phyloP scores from a whole-genome alignment of 1,140 invertebrate genomes.

The Araneus ventricosus region DNA sequence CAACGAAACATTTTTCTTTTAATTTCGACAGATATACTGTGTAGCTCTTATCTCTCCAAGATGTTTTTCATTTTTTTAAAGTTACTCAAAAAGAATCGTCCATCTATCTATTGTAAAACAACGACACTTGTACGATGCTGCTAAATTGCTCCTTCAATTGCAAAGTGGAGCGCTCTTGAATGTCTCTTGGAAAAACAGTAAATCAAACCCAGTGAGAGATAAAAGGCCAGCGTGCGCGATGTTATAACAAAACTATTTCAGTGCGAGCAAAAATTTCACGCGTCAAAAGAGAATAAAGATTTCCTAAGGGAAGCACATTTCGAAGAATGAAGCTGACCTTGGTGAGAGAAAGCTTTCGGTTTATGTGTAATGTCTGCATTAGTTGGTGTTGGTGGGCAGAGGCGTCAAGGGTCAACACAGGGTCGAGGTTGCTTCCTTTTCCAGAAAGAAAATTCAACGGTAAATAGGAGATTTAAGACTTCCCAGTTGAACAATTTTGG shows the following conservation, averaged over 20 bases:
- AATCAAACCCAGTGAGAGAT: constrained; percentile 47
- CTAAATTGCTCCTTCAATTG: constrained; percentile 46
- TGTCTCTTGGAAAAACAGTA: constrained; percentile 26
- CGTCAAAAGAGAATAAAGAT: constrained; percentile 36
- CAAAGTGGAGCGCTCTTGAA: constrained; percentile 48
- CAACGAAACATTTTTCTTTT: neutral
- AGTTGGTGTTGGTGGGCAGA: constrained; percentile 37
- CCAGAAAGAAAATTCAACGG: constrained; percentile 23
- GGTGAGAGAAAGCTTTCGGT: constrained; percentile 25
- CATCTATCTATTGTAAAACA: neutral
- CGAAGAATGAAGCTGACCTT: constrained; percentile 50
- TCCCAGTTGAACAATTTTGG: neutral
- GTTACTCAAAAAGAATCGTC: neutral
- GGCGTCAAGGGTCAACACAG: constrained; percentile 59
- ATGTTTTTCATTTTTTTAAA: neutral
- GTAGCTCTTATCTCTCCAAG: neutral
- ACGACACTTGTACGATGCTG: neutral
- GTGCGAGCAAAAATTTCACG: constrained; percentile 1
- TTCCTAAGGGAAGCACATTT: constrained; percentile 32
- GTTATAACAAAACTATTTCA: constrained; percentile 51
- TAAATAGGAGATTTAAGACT: constrained; percentile 2
- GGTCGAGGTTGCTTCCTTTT: constrained; percentile 58
- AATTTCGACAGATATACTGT: neutral
- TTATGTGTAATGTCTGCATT: constrained; percentile 35
- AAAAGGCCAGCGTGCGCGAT: constrained; percentile 24